Base-by-base conservation (phyloP, 1,140 invertebrate genomes). In the Manduca sexta region DNA sequence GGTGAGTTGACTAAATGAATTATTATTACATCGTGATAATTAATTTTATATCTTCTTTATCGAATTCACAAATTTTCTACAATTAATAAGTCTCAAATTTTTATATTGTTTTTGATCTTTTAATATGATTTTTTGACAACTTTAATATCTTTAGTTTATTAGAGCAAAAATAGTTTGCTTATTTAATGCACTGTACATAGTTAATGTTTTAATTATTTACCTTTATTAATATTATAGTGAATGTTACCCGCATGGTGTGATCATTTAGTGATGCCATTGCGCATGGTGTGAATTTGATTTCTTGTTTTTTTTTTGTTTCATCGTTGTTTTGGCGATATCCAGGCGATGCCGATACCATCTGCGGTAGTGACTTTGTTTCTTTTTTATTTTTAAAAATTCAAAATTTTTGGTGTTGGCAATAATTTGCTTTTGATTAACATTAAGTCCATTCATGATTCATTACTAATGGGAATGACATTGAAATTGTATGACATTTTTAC, bases 1-100 rank as follows among this genome's bases (percentile, higher is more conserved):
- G 88, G 95, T 97, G 88, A 93, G 93, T n/a, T 18, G 31, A 18
- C n/a, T 10, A 21, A 26, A 26, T n/a, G n/a, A n/a, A n/a, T n/a
- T n/a, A n/a, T n/a, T n/a, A n/a, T n/a, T n/a, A n/a, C n/a, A n/a
- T n/a, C n/a, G n/a, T n/a, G n/a, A n/a, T n/a, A n/a, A n/a, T n/a
- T n/a, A n/a, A n/a, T n/a, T n/a, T n/a, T 38, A 39, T n/a, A 39
- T 47, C 48, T 47, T n/a, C 38, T 43, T 54, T 31, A n/a, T n/a
- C 6, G 11, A 12, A n/a, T 35, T 2, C 2, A 2, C 6, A n/a
- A n/a, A n/a, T n/a, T n/a, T n/a, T n/a, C n/a, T n/a, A n/a, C n/a
- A n/a, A n/a, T n/a, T n/a, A n/a, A n/a, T n/a, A n/a, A n/a, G n/a
- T n/a, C n/a, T n/a, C n/a, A n/a, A n/a, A n/a, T n/a, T n/a, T n/a